These are phyloP conservation scores for Hymenochirus boettgeri DNA, from an alignment of 2,113 vertebrate genomes.

Conservation along the genomic window DNA sequence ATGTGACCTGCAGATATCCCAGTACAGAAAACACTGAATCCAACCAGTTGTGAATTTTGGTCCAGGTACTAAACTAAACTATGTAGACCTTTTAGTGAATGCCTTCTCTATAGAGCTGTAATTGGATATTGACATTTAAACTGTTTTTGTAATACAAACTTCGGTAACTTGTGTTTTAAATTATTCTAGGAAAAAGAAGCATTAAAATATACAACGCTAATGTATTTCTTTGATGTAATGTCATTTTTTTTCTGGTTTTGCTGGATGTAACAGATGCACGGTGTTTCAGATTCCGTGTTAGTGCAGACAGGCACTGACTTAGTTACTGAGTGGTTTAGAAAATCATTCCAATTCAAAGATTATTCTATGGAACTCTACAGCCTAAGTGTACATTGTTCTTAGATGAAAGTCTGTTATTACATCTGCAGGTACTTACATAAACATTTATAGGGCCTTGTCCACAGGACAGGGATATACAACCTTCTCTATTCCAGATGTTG, in stretches of 20 bases:
- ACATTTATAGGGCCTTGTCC: background rate
- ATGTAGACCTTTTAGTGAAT: too few relatives aligned
- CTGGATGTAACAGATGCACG: background rate
- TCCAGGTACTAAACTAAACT: too few relatives aligned
- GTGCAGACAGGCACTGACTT: background rate
- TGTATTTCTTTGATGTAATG: background rate
- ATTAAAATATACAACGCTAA: background rate
- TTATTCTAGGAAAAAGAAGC: background rate
- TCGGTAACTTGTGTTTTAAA: background rate
- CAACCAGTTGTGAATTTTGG: too few relatives aligned
- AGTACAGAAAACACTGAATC: too few relatives aligned
- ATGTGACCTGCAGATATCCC: too few relatives aligned
- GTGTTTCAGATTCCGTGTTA: background rate
- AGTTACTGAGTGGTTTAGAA: background rate
- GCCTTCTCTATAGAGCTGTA: background rate
- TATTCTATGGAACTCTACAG: background rate
- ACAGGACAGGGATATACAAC: background rate
- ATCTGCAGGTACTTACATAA: background rate
- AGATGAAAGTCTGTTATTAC: background rate
- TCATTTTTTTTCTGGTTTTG: background rate
- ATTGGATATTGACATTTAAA: background rate
- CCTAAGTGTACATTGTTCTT: too few relatives aligned
- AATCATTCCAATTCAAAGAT: background rate
- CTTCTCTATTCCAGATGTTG: background rate
- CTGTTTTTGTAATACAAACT: background rate